phyloP scores from a whole-genome alignment of 2,888 invertebrate species.

The Syritta pipiens region DNA sequence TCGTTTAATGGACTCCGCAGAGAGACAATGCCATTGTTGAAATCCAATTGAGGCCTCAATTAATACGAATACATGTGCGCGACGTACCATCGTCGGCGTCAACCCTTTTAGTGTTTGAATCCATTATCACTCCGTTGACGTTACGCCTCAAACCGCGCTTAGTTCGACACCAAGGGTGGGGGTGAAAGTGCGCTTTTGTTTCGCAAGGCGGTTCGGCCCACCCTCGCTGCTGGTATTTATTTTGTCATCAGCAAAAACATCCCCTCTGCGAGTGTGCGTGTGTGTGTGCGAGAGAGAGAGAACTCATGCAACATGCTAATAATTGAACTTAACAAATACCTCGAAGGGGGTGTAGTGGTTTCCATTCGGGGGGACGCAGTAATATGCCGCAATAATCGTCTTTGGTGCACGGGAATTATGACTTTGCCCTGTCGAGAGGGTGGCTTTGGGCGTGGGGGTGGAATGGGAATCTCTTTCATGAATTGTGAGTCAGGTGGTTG shows the following conservation, averaged over 20 bases:
- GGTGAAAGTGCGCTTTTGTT: slow-evolving; percentile 32
- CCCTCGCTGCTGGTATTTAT: no score
- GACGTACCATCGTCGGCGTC: slow-evolving; percentile 63
- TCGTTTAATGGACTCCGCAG: slow-evolving; percentile 52
- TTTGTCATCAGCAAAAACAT: no score
- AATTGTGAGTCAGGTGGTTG: no score
- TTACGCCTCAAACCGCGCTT: slow-evolving; percentile 66
- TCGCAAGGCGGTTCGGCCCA: neutral
- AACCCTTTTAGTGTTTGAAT: slow-evolving; percentile 69
- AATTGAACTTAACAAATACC: slow-evolving; percentile 65
- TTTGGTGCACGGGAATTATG: slow-evolving; percentile 44
- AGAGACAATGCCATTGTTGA: slow-evolving; percentile 63
- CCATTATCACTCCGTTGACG: slow-evolving; percentile 67
- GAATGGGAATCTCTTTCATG: neutral
- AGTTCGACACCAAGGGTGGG: slow-evolving; percentile 53
- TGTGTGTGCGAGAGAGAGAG: slow-evolving; percentile 40
- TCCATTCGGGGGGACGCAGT: slow-evolving; percentile 46
- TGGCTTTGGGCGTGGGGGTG: neutral
- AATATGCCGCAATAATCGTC: slow-evolving; percentile 65
- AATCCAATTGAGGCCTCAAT: slow-evolving; percentile 63
- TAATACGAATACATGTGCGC: slow-evolving; percentile 62
- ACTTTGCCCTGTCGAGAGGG: slow-evolving; percentile 30
- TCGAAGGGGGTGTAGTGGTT: slow-evolving; percentile 47
- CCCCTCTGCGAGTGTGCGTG: neutral
- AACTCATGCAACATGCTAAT: slow-evolving; percentile 69